Percentiles rank a stretch among this genome's conserved stretches.
Conservation (phyloP, 2,113 vertebrate species). For the Pungitius pungitius region DNA sequence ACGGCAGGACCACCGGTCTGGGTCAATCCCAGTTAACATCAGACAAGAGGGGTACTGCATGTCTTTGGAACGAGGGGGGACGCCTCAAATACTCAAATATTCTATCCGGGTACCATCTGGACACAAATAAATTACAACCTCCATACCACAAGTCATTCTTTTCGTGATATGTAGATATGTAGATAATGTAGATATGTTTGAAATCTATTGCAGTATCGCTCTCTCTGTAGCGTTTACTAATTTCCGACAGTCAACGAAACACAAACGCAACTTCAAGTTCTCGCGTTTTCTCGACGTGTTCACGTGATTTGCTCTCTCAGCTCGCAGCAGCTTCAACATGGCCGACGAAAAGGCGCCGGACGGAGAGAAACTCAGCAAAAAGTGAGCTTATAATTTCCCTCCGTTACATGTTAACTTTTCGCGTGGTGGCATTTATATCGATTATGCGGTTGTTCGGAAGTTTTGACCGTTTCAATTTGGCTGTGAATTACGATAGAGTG, state of each 20-base stretch:
- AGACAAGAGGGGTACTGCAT: too few species aligned
- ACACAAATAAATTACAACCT: too few species aligned
- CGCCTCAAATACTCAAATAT: too few species aligned
- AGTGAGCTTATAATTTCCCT: conserved; percentile 61
- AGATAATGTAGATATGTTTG: not conserved
- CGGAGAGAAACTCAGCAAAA: conserved; percentile 82
- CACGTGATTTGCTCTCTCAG: conserved; percentile 11
- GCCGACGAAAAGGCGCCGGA: conserved; percentile 74
- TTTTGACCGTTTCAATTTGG: not conserved
- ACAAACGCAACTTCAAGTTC: conserved; percentile 15
- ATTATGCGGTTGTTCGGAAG: not conserved
- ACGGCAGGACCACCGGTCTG: too few species aligned
- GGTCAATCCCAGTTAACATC: too few species aligned
- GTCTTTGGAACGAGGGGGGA: too few species aligned
- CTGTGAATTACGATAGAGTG: not conserved
- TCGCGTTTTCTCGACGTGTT: conserved; percentile 16
- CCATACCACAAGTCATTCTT: too few species aligned
- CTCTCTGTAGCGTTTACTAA: not conserved
- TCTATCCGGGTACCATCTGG: too few species aligned
- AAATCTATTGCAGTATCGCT: not conserved
- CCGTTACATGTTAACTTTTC: fast-evolving
- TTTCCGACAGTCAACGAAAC: not conserved
- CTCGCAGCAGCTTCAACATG: conserved; percentile 68
- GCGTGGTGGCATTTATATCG: fast-evolving
- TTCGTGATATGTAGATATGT: too few species aligned